Evolutionary conservation across 2,888 invertebrate genomes (phyloP), one percentile per base, ranked within the genome.

Genomic region (Lasioglossum leucozonium): DNA sequence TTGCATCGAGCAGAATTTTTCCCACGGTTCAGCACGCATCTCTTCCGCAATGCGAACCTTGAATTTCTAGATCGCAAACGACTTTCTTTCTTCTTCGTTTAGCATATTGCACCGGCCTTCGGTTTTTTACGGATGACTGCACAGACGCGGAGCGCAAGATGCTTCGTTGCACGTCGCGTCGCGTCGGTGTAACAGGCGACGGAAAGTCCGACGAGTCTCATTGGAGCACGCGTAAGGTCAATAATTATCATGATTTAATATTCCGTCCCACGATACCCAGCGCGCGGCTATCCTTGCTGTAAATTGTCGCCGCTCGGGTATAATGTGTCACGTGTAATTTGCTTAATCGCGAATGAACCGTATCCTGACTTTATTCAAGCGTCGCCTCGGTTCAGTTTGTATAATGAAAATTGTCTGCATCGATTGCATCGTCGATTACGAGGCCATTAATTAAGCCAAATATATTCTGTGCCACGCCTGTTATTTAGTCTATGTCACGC

Each of bases 321-420:
- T 62, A 71, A 71, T 77, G 51, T 26, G 82, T 26, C 74, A 40
- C 37, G 55, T 81, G 51, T 30, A 84, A 82, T 84, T 82, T 82
- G 73, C 72, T 77, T 73, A 75, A 80, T 79, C 69, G 34, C 22
- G 37, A 71, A n/a, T 22, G 8, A 30, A 58, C 75, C 47, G 58
- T 18, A 55, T 22, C 13, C 37, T 47, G 47, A 37, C 42, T 81
- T 58, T 69, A 47, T n/a, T 37, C 69, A 71, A 42, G 51, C 40
- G 47, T 40, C 74, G 18, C 42, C 4, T 47, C 51, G 22, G n/a
- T 71, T 13, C 47, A 73, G 10, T 30, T 30, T n/a, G n/a, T 74
- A 40, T 74, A 71, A 79, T 74, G 74, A n/a, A 79, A 74, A 82
- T 79, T 71, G n/a, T 69, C 4, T 13, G 47, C 75, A 75, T 81